phyloP scores from a whole-genome alignment of 53 echinoderm and acorn worm species.

The Apostichopus leukothele region DNA sequence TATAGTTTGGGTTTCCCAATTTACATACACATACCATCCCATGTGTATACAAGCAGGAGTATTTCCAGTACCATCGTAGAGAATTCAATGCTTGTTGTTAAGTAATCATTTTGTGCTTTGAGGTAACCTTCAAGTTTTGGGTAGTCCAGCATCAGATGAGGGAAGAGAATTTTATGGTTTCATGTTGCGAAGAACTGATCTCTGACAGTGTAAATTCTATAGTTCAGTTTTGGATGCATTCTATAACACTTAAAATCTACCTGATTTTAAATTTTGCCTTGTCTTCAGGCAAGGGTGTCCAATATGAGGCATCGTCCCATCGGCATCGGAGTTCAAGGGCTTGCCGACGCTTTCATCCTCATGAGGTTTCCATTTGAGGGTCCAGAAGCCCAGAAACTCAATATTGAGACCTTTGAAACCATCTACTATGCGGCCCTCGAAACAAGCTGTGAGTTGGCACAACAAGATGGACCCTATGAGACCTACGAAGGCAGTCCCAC shows the following conservation, averaged over 20 bases:
- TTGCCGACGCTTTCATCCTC: slow-evolving; percentile 95
- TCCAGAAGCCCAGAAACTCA: slow-evolving; percentile 76
- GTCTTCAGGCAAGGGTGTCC: slow-evolving; percentile 64
- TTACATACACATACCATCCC: too few relatives aligned
- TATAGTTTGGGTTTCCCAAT: too few relatives aligned
- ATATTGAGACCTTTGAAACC: slow-evolving; percentile 97
- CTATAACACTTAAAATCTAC: background rate
- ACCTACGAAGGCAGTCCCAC: slow-evolving; percentile 77
- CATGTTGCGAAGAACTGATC: background rate
- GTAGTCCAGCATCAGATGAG: too few relatives aligned
- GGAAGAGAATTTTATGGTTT: too few relatives aligned
- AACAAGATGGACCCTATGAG: slow-evolving; percentile 71
- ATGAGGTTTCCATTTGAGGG: slow-evolving; percentile 93
- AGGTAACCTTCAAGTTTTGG: too few relatives aligned
- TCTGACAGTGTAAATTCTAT: background rate
- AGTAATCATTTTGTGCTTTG: too few relatives aligned
- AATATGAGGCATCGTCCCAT: slow-evolving; percentile 96
- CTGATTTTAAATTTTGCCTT: background rate
- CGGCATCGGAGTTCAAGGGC: slow-evolving; percentile 94
- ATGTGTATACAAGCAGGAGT: too few relatives aligned
- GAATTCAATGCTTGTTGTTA: too few relatives aligned
- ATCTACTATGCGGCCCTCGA: slow-evolving; percentile 86
- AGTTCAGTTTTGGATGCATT: too few relatives aligned
- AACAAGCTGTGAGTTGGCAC: slow-evolving; percentile 85
- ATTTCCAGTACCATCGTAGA: too few relatives aligned